Percentiles rank a stretch among this genome's conserved stretches.
These are phyloP conservation scores for Tyria jacobaeae DNA, from an alignment of 2,888 invertebrate species.

Conservation along the genomic window DNA sequence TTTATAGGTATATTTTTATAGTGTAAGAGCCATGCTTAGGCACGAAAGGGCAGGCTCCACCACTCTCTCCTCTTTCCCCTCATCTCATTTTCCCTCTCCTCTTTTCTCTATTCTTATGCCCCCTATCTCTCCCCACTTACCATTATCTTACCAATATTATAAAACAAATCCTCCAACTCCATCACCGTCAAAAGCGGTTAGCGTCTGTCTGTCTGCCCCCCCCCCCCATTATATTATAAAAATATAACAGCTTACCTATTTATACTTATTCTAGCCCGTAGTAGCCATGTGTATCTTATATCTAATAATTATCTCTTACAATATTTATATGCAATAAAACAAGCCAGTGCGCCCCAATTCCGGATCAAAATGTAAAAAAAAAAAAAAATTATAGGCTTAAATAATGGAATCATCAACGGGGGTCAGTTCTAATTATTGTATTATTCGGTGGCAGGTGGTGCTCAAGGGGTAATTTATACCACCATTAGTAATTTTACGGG, in stretches of 20 bases:
- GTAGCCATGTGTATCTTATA: constrained; percentile 5
- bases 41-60: no score
- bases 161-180: no score
- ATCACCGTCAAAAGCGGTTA: no score
- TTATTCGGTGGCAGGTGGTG: constrained; percentile 74
- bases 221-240: not conserved
- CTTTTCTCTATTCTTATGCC: no score
- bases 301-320: constrained; percentile 11
- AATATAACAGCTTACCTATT: not conserved
- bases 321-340: constrained; percentile 46
- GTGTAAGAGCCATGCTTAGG: no score
- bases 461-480: constrained; percentile 70
- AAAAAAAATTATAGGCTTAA: constrained; percentile 51
- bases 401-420: constrained; percentile 50
- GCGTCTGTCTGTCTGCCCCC: not conserved
- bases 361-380: constrained; percentile 44
- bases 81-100: no score
- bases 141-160: no score
- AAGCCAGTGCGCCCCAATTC: constrained; percentile 44
- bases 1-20: no score
- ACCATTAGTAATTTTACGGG: constrained; percentile 73
- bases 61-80: no score
- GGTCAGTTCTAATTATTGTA: constrained; percentile 63
- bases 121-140: no score
- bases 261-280: not conserved